Percentiles rank a stretch among this genome's conserved stretches.
These are phyloP conservation scores for Drosophila triauraria DNA, from an alignment of 1,140 invertebrate species.

Conservation along the genomic window DNA sequence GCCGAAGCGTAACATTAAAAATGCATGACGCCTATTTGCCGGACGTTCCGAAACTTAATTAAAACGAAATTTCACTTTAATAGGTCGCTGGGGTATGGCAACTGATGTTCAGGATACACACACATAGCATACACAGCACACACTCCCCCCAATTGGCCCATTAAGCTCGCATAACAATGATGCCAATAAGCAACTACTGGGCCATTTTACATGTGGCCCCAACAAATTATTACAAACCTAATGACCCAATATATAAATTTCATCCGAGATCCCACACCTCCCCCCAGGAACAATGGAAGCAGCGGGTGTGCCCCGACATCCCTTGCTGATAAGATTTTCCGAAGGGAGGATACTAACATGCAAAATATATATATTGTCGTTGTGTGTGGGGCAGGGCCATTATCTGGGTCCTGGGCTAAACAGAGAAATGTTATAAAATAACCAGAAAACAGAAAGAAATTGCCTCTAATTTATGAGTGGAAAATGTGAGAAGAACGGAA, in stretches of 20 bases:
- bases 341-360: conserved; percentile 26
- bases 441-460: conserved; percentile 47
- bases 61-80: conserved; percentile 56
- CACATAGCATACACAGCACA: conserved; percentile 1
- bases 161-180: conserved; percentile 71
- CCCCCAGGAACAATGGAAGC: conserved; percentile 43
- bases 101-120: neutral
- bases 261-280: conserved; percentile 5
- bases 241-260: conserved; percentile 80
- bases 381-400: conserved; percentile 23
- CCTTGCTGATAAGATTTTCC: conserved; percentile 56
- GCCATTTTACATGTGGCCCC: conserved; percentile 67
- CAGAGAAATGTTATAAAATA: conserved; percentile 26
- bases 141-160: conserved; percentile 37
- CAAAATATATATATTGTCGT: conserved; percentile 44
- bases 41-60: conserved; percentile 56
- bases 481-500: conserved; percentile 28
- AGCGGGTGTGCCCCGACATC: conserved; percentile 35
- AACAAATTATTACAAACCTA: conserved; percentile 80
- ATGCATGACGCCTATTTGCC: conserved; percentile 54
- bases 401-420: conserved; percentile 41
- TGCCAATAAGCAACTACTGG: conserved; percentile 66
- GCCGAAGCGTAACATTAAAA: conserved; percentile 60
- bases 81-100: conserved; percentile 52
- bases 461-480: conserved; percentile 65